A percentile compares a stretch with the other conserved stretches of the same genome.
These are phyloP conservation scores for Strix uralensis DNA, from an alignment of 2,113 vertebrate genomes.

Conservation along the genomic window DNA sequence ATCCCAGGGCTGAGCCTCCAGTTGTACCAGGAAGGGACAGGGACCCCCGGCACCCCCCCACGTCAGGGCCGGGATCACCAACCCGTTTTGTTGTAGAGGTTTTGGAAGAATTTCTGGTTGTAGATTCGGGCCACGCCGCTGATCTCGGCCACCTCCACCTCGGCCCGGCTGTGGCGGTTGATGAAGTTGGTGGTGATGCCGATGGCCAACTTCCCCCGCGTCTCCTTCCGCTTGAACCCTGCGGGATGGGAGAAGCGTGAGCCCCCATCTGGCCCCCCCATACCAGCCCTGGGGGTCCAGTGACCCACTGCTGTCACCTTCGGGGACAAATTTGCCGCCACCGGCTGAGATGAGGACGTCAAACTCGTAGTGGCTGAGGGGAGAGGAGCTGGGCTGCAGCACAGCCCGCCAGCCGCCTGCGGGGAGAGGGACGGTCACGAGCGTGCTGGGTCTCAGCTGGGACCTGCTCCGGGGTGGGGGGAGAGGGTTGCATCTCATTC, in stretches of 20 bases:
- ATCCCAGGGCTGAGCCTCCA: not conserved
- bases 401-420: constrained; percentile 84
- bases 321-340: constrained; percentile 87
- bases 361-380: constrained; percentile 81
- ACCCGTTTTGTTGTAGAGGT: constrained; percentile 88
- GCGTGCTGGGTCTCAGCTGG: not conserved
- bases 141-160: constrained; percentile 90
- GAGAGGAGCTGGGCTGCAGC: constrained; percentile 78
- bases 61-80: rapidly evolving
- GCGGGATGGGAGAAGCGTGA: not conserved
- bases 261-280: not conserved
- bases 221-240: constrained; percentile 91
- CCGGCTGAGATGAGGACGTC: constrained; percentile 92
- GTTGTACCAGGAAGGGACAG: not conserved
- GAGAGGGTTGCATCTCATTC: not conserved
- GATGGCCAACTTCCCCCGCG: constrained; percentile 90
- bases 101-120: constrained; percentile 95
- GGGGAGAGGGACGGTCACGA: not conserved
- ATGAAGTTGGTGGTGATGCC: constrained; percentile 94
- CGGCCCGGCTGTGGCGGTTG: constrained; percentile 80
- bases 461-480: not conserved
- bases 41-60: rapidly evolving
- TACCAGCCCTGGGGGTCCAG: rapidly evolving
- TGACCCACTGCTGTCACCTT: constrained; percentile 75
- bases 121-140: constrained; percentile 94